phyloP scores from a whole-genome alignment of 2,113 vertebrate genomes.

The Leptobrachium leishanense region DNA sequence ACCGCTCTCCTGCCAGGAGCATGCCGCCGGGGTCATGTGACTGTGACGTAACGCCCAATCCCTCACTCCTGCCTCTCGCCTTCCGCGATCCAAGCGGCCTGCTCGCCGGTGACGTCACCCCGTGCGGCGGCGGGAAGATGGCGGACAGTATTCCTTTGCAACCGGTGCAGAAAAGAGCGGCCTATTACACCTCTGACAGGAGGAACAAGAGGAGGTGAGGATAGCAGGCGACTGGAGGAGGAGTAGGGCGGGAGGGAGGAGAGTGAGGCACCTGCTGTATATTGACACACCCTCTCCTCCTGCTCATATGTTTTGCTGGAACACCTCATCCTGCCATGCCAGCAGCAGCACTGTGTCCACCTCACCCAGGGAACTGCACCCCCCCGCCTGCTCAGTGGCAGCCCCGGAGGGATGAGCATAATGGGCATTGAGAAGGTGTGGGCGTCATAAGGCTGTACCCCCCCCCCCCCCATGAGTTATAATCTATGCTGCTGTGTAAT shows the following conservation, averaged over 20 bases:
- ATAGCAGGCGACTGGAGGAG: background rate
- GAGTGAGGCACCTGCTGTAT: constrained; percentile 8
- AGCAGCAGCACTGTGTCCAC: background rate
- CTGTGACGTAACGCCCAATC: constrained; percentile 22
- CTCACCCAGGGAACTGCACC: background rate
- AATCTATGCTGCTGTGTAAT: no score
- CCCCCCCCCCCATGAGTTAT: no score
- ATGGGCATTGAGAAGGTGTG: no score
- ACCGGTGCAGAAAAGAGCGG: constrained; percentile 64
- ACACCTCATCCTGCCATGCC: no score
- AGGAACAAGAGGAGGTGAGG: constrained; percentile 61
- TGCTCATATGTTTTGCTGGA: no score
- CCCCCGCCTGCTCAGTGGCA: background rate
- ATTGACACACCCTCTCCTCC: constrained; percentile 1
- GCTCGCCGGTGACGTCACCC: constrained; percentile 26
- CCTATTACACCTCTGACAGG: constrained; percentile 67
- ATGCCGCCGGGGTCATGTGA: constrained; percentile 26
- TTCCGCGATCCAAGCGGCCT: constrained; percentile 22
- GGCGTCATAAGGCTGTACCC: no score
- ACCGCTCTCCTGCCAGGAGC: no score
- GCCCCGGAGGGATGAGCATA: no score
- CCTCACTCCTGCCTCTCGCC: background rate
- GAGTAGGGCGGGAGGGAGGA: background rate
- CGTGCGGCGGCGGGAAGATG: constrained; percentile 59
- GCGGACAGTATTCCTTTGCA: constrained; percentile 70